Base-by-base conservation (phyloP, 1,140 invertebrate species). In the Psilanteris sp. region DNA sequence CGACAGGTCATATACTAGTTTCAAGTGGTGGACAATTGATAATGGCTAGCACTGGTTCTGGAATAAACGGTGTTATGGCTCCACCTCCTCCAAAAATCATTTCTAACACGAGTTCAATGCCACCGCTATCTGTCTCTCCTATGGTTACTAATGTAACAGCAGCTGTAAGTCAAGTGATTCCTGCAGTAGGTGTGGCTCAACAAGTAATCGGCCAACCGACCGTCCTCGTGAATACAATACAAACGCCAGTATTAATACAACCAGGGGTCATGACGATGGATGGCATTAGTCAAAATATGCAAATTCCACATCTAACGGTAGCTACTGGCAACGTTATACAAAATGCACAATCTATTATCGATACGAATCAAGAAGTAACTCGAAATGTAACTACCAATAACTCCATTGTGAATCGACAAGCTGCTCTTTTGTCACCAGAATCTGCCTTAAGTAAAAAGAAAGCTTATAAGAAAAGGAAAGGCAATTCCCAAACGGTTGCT, bases 171-270 rank as follows among this genome's bases (percentile, higher is more conserved):
- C 93, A 93, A 88, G 91, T 93, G 0, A 91, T 92, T 43, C 90
- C 90, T 4, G 89, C 90, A 1, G 90, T 89, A 79, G 88, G 89
- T 43, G 84, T 91, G 4, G 89, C 90, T 4, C 91, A 91, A 71
- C 91, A 92, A 82, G 90, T 93, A 1, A 86, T 93, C 15, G 92
- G 92, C 1, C 94, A 95, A 80, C 93, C 93, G 9, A 93, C 93
- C 0, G 93, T 95, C 0, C 89, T 97, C 5, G 93, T 96, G 0
- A 96, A 96, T 79, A 93, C 94, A 78, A 89, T 96, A 64, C 93
- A 93, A 64, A 91, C 93, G 10, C 94, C 94, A 0, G 93, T 95
- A 37, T 91, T 95, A 4, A 91, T 96, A 36, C 94, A 94, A 85
- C 93, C 93, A 2, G 91, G 93, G 1, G 92, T 93, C 34, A 94